Conservation (phyloP, 1,140 invertebrate genomes). For the Pissodes strobi region DNA sequence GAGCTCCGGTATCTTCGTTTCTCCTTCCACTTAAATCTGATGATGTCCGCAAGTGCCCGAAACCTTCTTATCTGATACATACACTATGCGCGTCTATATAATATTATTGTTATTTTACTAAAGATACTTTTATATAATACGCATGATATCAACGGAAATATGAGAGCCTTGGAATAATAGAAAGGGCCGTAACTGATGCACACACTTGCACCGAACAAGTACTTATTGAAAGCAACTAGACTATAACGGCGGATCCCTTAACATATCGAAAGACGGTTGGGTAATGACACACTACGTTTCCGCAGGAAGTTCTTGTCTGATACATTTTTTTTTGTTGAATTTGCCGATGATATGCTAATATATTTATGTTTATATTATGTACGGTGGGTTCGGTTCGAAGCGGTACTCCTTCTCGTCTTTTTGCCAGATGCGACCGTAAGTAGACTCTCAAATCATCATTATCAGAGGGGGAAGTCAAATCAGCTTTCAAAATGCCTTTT, state of each 20-base stretch:
- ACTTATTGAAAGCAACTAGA: conserved; percentile 30
- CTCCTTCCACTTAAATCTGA: too few species aligned
- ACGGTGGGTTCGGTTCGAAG: not conserved
- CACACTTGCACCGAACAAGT: conserved; percentile 16
- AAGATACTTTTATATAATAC: not conserved
- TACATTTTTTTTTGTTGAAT: conserved; percentile 24
- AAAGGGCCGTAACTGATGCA: too few species aligned
- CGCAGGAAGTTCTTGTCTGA: conserved; percentile 28
- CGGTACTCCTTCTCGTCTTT: not conserved
- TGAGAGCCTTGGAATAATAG: conserved; percentile 2
- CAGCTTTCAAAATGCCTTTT: too few species aligned
- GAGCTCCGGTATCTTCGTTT: too few species aligned
- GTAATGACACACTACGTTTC: conserved; percentile 30
- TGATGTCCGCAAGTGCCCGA: too few species aligned
- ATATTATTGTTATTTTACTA: too few species aligned
- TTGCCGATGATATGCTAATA: conserved; percentile 8
- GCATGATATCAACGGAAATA: not conserved
- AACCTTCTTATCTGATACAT: too few species aligned
- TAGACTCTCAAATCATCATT: too few species aligned
- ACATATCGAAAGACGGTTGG: conserved; percentile 31
- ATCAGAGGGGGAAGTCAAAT: too few species aligned
- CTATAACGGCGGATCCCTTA: conserved; percentile 25
- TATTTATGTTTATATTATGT: too few species aligned
- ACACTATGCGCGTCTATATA: too few species aligned
- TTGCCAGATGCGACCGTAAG: too few species aligned